These are phyloP conservation scores for Synergus japonicus DNA, from an alignment of 2,888 invertebrate genomes.

Conservation along the genomic window DNA sequence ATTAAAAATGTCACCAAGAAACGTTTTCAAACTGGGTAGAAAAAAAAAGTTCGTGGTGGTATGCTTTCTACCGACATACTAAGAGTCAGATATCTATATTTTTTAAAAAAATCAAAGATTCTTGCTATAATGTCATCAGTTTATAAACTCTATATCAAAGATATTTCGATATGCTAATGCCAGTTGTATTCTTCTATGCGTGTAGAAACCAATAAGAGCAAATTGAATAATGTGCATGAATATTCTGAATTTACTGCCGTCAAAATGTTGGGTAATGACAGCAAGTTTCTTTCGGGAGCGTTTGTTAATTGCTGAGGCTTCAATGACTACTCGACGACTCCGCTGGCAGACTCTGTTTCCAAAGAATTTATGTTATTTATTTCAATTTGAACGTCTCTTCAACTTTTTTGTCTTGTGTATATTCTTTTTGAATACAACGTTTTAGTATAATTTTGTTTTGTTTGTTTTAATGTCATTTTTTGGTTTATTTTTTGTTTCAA, in stretches of 20 bases:
- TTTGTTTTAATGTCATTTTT: slow-evolving; percentile 24
- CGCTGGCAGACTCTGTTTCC: slow-evolving; percentile 65
- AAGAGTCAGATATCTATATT: slow-evolving; percentile 37
- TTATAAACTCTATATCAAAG: slow-evolving; percentile 25
- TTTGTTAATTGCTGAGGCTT: slow-evolving; percentile 62
- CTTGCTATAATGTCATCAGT: slow-evolving; percentile 26
- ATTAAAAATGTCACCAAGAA: slow-evolving; percentile 31
- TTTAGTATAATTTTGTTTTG: slow-evolving; percentile 42
- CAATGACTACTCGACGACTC: slow-evolving; percentile 62
- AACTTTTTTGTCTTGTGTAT: slow-evolving; percentile 47
- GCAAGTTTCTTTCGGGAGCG: slow-evolving; percentile 61
- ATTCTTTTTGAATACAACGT: slow-evolving; percentile 32
- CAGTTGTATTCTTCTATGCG: slow-evolving; percentile 34
- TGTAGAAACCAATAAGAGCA: slow-evolving; percentile 42
- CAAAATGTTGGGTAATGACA: slow-evolving; percentile 43
- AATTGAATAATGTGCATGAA: slow-evolving; percentile 1
- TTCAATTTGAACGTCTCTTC: slow-evolving; percentile 43
- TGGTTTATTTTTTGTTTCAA: slow-evolving; percentile 14
- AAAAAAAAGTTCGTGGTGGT: slow-evolving; percentile 18
- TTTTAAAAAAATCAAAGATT: slow-evolving; percentile 34
- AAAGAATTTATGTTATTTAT: slow-evolving; percentile 42
- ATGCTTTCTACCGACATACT: not conserved
- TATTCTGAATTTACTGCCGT: slow-evolving; percentile 68
- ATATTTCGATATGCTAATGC: slow-evolving; percentile 27
- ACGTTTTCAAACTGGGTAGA: slow-evolving; percentile 23